phyloP scores from a whole-genome alignment of 2,113 vertebrate genomes.

The Ondatra zibethicus region DNA sequence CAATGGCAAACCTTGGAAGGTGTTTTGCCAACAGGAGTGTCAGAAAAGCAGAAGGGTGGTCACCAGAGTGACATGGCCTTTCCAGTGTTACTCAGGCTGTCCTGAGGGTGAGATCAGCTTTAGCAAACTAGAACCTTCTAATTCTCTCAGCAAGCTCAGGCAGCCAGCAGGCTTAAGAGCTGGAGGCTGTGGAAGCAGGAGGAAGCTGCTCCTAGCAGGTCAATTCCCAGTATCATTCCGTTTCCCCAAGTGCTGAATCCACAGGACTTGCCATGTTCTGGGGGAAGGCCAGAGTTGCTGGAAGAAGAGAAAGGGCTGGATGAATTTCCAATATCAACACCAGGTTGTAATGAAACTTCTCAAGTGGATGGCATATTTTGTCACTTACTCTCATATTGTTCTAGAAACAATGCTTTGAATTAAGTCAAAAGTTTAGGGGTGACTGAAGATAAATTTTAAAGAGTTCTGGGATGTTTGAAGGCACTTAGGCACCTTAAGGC shows the following conservation, averaged over 20 bases:
- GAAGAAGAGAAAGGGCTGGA: background rate
- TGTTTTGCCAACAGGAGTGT: background rate
- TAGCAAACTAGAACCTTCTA: background rate
- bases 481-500: background rate
- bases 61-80: accelerated
- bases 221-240: background rate
- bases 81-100: background rate
- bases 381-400: background rate
- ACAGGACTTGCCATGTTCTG: background rate
- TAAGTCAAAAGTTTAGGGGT: background rate
- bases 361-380: background rate
- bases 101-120: background rate
- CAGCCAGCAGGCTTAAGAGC: background rate
- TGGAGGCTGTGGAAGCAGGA: background rate
- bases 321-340: background rate
- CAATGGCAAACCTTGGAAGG: background rate
- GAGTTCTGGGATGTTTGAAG: background rate
- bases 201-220: background rate
- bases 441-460: background rate
- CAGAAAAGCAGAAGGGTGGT: background rate
- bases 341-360: background rate
- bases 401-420: background rate
- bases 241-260: background rate
- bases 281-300: background rate
- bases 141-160: background rate